Conservation (phyloP, 2,113 vertebrate species). For the Rallus limicola region DNA sequence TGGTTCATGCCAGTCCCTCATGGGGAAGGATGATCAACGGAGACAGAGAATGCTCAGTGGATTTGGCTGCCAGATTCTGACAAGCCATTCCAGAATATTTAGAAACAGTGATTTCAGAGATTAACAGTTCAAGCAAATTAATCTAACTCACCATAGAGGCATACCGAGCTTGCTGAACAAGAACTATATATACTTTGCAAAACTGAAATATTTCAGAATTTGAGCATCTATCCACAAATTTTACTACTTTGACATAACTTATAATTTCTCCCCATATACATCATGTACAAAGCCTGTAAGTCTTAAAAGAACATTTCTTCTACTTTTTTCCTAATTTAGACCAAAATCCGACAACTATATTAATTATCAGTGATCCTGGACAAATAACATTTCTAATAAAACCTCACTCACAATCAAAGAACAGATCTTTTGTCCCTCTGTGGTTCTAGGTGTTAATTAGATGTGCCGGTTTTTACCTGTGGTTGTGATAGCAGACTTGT, state of each 20-base stretch:
- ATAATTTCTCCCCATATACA: neutral
- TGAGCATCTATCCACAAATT: neutral
- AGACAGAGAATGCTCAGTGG: neutral
- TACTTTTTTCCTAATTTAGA: neutral
- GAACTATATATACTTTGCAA: neutral
- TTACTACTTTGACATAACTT: neutral
- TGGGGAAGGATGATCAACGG: neutral
- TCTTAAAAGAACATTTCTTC: neutral
- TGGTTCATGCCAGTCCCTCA: neutral
- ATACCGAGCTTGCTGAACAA: neutral
- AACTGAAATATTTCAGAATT: slow-evolving; percentile 16
- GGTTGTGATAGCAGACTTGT: neutral
- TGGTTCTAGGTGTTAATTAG: neutral
- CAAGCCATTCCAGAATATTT: neutral
- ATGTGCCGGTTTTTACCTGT: neutral
- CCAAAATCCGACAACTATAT: neutral
- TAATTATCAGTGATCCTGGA: neutral
- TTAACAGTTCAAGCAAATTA: neutral
- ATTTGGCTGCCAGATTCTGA: neutral
- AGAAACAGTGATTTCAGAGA: neutral
- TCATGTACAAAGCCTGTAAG: neutral
- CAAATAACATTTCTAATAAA: neutral
- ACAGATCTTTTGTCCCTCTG: neutral
- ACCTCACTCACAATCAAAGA: neutral
- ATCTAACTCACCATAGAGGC: neutral